Evolutionary conservation across 1,140 invertebrate species (phyloP).

Genomic region (Riptortus pedestris): DNA sequence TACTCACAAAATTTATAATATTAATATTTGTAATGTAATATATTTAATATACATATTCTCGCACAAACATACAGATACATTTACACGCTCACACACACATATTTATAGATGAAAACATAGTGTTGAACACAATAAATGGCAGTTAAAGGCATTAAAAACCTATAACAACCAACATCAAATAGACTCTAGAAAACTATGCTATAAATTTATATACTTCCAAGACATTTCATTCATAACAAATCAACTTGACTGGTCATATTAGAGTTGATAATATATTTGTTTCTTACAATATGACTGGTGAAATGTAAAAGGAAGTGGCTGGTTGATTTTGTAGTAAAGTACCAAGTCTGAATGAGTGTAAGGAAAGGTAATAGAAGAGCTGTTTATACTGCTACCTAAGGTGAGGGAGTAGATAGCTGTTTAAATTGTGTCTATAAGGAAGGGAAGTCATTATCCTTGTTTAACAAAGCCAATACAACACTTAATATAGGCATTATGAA

Average conservation of each 20-base stretch:
- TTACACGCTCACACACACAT: not conserved
- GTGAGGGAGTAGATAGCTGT: not conserved
- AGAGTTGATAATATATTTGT: not conserved
- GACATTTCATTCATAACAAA: constrained; percentile 8
- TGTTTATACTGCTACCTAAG: not conserved
- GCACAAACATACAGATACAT: not conserved
- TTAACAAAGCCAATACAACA: too few relatives aligned
- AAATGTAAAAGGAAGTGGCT: not conserved
- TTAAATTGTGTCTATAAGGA: too few relatives aligned
- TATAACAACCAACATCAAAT: constrained; percentile 11
- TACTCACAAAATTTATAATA: not conserved
- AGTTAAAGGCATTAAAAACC: constrained; percentile 10
- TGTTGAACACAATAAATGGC: constrained; percentile 13
- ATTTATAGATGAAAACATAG: constrained; percentile 3
- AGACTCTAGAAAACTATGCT: constrained; percentile 11
- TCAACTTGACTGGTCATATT: constrained; percentile 13
- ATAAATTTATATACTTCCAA: constrained; percentile 1
- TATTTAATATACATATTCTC: too few relatives aligned
- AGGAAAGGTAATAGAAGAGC: not conserved
- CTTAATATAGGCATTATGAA: too few relatives aligned
- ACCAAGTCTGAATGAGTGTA: not conserved
- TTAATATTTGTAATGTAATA: too few relatives aligned
- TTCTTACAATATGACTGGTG: not conserved
- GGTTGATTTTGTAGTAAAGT: not conserved
- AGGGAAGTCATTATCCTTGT: too few relatives aligned